phyloP scores from a whole-genome alignment of 2,797 vertebrate genomes.

The Uromys caudimaculatus region DNA sequence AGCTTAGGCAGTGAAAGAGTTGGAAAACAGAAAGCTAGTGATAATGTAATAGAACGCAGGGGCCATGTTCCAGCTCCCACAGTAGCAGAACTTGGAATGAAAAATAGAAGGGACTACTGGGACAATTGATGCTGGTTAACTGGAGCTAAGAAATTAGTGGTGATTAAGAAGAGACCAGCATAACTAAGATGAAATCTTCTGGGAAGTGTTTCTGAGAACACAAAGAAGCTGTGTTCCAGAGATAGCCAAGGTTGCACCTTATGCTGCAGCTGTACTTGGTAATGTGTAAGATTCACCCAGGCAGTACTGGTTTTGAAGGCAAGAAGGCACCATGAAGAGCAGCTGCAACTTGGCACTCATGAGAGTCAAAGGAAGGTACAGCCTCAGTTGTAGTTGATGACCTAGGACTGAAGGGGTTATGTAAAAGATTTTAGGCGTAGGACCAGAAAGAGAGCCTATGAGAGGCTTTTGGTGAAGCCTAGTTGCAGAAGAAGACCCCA shows the following conservation, averaged over 20 bases:
- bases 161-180: not conserved
- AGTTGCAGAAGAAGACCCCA: not conserved
- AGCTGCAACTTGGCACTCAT: not conserved
- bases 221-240: not conserved
- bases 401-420: not conserved
- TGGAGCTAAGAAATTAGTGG: not conserved
- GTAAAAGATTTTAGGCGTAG: not conserved
- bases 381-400: not conserved
- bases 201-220: not conserved
- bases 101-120: not conserved
- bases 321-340: not conserved
- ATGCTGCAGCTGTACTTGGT: not conserved
- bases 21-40: not conserved
- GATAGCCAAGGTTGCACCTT: not conserved
- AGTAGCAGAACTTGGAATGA: not conserved
- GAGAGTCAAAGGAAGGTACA: not conserved
- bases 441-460: not conserved
- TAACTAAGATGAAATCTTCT: not conserved
- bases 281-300: not conserved
- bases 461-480: not conserved
- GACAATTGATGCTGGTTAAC: not conserved
- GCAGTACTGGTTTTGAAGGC: not conserved
- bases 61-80: not conserved
- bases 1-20: not conserved
- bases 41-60: not conserved